Evolutionary conservation across 1,140 invertebrate species (phyloP), one percentile per base, ranked within the genome.

Genomic region (Cydia pomonella): DNA sequence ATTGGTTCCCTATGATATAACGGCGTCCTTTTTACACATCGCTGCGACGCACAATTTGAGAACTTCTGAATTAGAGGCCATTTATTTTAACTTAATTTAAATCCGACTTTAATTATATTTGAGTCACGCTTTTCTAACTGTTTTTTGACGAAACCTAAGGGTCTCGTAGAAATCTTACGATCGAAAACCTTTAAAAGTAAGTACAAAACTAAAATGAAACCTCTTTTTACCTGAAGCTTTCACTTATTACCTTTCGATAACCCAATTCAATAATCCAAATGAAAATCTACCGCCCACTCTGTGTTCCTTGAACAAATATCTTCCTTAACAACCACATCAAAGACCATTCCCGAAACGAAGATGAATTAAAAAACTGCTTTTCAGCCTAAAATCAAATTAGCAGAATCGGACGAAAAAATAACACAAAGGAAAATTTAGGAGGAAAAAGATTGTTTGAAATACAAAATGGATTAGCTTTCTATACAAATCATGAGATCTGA

Each of bases 401-500:
- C 16, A 64, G 7, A 66, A 66, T 66, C 25, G 63, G 63, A 33
- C 25, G 33, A 29, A 29, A 66, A 66, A 66, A 66, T 66, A 66
- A 64, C 62, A 66, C 25, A 66, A 66, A 66, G 27, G 63, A 66
- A 66, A 33, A 33, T 66, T 27, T 27, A 66, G 27, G 12, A 27
- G 25, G 63, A 29, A 66, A 66, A 66, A 66, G 16, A 33, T 66
- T 66, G 63, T 33, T 66, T 66, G 27, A 66, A 66, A 66, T 66
- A 66, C 29, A 66, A 66, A 66, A 66, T 66, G 63, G 63, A 66
- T 66, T 33, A 66, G 25, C 63, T 66, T 29, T 66, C 63, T 66
- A 66, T 66, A 29, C 63, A 66, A 66, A 66, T 29, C 27, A 66
- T 29, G 29, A 29, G 16, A 29, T 27, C 27, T 29, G 27, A 66